Evolutionary conservation across 2,113 vertebrate species (phyloP).

Genomic region (Platycercus adscitus): DNA sequence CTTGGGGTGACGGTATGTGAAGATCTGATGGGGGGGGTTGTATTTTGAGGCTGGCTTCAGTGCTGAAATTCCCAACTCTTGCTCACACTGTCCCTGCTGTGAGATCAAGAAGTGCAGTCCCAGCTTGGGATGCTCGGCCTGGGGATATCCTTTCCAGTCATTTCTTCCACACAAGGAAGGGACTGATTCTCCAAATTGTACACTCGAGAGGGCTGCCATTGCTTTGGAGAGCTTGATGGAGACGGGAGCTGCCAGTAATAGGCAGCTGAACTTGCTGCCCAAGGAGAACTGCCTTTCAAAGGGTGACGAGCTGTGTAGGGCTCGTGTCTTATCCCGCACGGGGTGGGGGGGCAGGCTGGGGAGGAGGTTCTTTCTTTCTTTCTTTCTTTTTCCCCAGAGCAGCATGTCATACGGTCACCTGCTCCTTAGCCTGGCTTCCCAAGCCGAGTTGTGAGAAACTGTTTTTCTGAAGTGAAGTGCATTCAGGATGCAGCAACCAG

Average conservation of each 20-base stretch:
- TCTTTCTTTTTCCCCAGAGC: neutral
- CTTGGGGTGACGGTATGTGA: neutral
- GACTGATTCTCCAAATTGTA: neutral
- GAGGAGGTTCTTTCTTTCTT: neutral
- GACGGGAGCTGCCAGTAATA: neutral
- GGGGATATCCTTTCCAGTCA: neutral
- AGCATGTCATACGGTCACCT: neutral
- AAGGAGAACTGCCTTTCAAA: neutral
- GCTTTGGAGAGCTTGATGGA: neutral
- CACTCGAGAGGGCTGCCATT: neutral
- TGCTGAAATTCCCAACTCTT: neutral
- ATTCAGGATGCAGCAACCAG: neutral
- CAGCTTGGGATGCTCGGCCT: neutral
- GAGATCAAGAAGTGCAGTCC: neutral
- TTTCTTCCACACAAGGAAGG: neutral
- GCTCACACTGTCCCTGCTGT: neutral
- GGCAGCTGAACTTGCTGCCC: neutral
- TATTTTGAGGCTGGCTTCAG: neutral
- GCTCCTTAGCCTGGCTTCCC: neutral
- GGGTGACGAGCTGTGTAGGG: accelerated
- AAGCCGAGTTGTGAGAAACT: neutral
- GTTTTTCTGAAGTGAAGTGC: neutral
- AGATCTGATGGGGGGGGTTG: accelerated
- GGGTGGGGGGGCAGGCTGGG: no score
- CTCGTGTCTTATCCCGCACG: neutral